Evolutionary conservation across 2,113 vertebrate genomes (phyloP).

Genomic region (Cryptotis parvus): DNA sequence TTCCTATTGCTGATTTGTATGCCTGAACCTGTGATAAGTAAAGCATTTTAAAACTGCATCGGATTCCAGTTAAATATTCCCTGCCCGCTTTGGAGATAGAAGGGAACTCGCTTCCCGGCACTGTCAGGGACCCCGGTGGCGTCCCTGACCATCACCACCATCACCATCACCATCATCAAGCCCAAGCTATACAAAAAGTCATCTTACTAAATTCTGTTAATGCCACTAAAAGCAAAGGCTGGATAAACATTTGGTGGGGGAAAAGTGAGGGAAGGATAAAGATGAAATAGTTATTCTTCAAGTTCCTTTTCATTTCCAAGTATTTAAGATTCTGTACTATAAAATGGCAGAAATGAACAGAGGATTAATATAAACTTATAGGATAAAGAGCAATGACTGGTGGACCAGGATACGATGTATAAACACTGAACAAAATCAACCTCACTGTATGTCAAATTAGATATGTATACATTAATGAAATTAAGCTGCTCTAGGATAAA

Average conservation of each 20-base stretch:
- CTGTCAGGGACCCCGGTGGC: no score
- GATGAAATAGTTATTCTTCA: neutral
- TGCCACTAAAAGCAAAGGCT: neutral
- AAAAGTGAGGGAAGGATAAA: neutral
- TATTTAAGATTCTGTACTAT: neutral
- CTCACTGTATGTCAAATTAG: conserved; percentile 1
- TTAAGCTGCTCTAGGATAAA: no score
- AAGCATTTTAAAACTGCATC: no score
- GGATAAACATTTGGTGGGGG: conserved; percentile 11
- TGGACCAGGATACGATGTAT: neutral
- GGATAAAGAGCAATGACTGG: neutral
- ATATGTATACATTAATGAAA: neutral
- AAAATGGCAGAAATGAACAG: neutral
- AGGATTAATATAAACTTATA: neutral
- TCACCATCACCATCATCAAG: no score
- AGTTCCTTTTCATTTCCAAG: neutral
- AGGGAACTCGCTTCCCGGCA: no score
- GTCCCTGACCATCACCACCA: no score
- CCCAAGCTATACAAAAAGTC: no score
- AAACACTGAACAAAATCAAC: neutral
- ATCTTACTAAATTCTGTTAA: no score
- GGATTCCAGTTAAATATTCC: no score
- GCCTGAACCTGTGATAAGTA: no score
- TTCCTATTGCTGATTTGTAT: no score
- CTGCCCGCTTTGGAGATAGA: no score